Base-by-base conservation (phyloP, 2,888 invertebrate species). In the Yponomeuta malinellus region DNA sequence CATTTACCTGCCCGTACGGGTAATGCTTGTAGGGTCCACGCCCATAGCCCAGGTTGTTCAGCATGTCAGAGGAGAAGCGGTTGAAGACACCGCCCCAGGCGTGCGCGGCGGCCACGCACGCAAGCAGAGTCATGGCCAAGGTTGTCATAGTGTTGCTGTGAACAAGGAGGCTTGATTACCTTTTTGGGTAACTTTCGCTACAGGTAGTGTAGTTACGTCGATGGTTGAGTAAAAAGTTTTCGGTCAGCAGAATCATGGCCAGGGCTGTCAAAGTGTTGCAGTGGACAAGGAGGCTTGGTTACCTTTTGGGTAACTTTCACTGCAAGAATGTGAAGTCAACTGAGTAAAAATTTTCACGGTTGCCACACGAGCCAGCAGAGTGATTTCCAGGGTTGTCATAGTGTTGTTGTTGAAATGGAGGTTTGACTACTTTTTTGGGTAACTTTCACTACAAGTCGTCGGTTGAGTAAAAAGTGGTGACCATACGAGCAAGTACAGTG, bases 21-120 rank as follows among this genome's bases (percentile, higher is more conserved):
- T 92, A 91, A 71, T 89, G 89, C 68, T 86, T 85, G 73, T 91
- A 89, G 0, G 88, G 84, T 0, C 83, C 80, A 85, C 94, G 93
- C 0, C 96, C 96, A 78, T 96, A 96, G 29, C 96, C 96, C 86
- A 96, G 90, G 85, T 96, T 96, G 72, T 95, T 95, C 66, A 96
- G 89, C 95, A 96, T 95, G 83, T 96, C 96, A n/a, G 96, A 96
- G 79, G 96, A 96, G 90, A 97, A 97, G 75, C 97, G 94, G 87
- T 97, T 97, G 90, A 97, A 97, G 43, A 96, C 93, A 0, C 96
- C 96, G 31, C 96, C 96, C 96, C 96, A 96, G 63, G 95, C 96
- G 75, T 94, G 90, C 71, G 85, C 83, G 0, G 84, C 80, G 12
- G 84, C 85, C 70, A 87, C 75, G 72, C 83, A 80, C 37, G 88